A percentile compares a stretch with the other conserved stretches of the same genome.
Evolutionary conservation across 2,113 vertebrate genomes (phyloP).

Genomic region (Nannospalax galili): DNA sequence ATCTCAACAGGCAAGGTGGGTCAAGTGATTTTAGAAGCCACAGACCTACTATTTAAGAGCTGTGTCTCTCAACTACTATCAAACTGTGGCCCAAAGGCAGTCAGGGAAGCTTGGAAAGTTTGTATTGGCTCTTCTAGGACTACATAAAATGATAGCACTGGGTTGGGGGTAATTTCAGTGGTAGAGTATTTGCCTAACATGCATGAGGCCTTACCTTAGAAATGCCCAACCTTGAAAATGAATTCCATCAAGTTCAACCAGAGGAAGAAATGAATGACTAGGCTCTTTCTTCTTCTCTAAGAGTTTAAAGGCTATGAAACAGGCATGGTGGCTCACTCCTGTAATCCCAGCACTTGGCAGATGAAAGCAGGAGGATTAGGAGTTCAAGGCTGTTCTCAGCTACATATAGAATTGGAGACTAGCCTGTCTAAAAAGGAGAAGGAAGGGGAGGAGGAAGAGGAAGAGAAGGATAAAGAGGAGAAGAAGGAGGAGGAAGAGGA

Average conservation of each 20-base stretch:
- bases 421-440: background rate
- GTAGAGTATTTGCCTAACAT: background rate
- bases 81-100: background rate
- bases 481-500: too few species aligned
- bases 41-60: background rate
- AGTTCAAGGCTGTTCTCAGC: background rate
- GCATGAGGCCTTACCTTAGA: too few species aligned
- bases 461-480: too few species aligned
- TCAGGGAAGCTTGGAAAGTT: background rate
- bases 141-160: background rate
- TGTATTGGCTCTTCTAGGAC: background rate
- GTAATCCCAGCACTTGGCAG: background rate
- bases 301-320: slow-evolving; percentile 1
- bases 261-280: background rate
- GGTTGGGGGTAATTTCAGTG: background rate
- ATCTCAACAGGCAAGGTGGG: slow-evolving; percentile 20
- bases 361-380: background rate
- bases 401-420: background rate
- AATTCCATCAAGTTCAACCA: background rate
- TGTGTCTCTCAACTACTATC: background rate
- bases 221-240: background rate
- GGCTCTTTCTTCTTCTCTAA: background rate
- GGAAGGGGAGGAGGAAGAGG: too few species aligned
- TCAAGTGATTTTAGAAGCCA: background rate
- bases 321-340: background rate